phyloP scores from a whole-genome alignment of 2,888 invertebrate species.

The Danaus chrysippus region DNA sequence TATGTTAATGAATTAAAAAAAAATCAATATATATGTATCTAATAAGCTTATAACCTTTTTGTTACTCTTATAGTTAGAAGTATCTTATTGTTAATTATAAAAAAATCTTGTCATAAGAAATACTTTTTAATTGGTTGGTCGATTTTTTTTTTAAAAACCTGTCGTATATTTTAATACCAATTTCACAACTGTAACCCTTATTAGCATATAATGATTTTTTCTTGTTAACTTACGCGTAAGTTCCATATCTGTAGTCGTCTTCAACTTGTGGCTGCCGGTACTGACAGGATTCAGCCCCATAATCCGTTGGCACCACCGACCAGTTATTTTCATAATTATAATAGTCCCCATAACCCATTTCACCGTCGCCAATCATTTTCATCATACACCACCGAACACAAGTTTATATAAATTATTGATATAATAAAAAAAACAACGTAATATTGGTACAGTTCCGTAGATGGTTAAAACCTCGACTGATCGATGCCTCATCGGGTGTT shows the following conservation, averaged over 20 bases:
- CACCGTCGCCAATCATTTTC: conserved; percentile 79
- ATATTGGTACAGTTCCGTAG: conserved; percentile 33
- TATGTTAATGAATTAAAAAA: no score
- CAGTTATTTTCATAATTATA: conserved; percentile 82
- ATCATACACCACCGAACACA: conserved; percentile 49
- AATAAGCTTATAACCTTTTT: no score
- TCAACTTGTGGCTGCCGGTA: conserved; percentile 69
- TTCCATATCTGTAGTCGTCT: conserved; percentile 83
- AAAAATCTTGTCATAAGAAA: conserved; percentile 36
- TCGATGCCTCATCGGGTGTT: conserved; percentile 69
- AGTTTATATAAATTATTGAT: conserved; percentile 26
- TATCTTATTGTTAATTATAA: no score
- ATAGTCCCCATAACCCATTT: conserved; percentile 78
- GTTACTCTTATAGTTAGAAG: no score
- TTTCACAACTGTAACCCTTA: no score
- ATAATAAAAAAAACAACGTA: conserved; percentile 38
- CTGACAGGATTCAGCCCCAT: conserved; percentile 76
- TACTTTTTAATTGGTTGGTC: no score
- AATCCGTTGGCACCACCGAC: conserved; percentile 85
- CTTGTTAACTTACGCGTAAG: conserved; percentile 78
- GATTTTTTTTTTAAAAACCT: no score
- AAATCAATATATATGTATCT: no score
- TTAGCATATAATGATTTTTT: background rate
- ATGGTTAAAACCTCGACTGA: conserved; percentile 67
- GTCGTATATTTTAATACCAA: no score